These are phyloP conservation scores for Boloria selene DNA, from an alignment of 2,888 invertebrate species.

Conservation along the genomic window DNA sequence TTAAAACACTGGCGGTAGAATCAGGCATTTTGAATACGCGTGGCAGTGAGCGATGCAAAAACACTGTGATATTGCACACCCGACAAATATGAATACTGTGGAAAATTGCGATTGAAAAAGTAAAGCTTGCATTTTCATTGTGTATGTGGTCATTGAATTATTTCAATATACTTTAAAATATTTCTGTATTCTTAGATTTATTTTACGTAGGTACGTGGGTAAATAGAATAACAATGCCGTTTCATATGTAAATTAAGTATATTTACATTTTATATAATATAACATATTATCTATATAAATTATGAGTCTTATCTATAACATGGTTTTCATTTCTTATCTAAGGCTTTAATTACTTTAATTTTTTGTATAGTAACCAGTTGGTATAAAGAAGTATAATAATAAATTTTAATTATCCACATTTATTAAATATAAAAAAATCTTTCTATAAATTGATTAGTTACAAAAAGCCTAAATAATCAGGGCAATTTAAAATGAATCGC, in stretches of 20 bases:
- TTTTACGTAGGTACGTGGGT: too few relatives aligned
- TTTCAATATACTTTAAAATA: background rate
- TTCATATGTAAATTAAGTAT: too few relatives aligned
- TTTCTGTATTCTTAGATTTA: background rate
- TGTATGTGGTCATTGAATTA: background rate
- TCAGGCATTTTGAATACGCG: slow-evolving; percentile 72
- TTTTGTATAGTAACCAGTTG: too few relatives aligned
- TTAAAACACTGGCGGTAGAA: slow-evolving; percentile 79
- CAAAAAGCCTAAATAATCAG: slow-evolving; percentile 19
- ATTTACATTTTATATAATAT: too few relatives aligned
- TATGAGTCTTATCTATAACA: slow-evolving; percentile 7
- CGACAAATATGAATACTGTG: slow-evolving; percentile 50
- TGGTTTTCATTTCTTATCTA: slow-evolving; percentile 7
- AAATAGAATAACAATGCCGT: too few relatives aligned
- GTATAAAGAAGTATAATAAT: too few relatives aligned
- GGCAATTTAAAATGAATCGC: slow-evolving; percentile 34
- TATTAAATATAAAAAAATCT: slow-evolving; percentile 3
- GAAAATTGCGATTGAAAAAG: slow-evolving; percentile 40
- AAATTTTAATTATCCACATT: too few relatives aligned
- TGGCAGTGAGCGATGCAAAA: slow-evolving; percentile 52
- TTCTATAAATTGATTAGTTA: slow-evolving; percentile 14
- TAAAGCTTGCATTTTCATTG: slow-evolving; percentile 22
- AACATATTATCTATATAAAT: too few relatives aligned
- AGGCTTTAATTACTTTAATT: too few relatives aligned
- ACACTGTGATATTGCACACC: slow-evolving; percentile 55